Evolutionary conservation across 2,888 invertebrate genomes (phyloP), one percentile per base, ranked within the genome.

Genomic region (Phortica magna): DNA sequence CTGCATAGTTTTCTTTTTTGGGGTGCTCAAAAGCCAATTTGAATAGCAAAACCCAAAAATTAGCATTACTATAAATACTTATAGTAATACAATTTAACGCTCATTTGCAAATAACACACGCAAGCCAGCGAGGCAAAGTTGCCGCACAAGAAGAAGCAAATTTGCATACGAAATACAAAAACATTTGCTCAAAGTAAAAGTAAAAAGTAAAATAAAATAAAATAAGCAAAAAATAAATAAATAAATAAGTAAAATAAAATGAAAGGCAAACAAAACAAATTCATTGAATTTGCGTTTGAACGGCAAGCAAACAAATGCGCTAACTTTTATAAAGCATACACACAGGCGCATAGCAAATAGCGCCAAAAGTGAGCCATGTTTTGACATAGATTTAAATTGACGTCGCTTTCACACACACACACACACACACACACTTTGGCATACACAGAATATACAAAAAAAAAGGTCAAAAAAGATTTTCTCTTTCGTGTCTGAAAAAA

Each of bases 331-430:
- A 65, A 14, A 72, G 75, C 57, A 41, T 55, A 10, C 59, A 41
- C 14, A 19, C 72, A 14, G 7, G 19, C 57, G 22, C 57, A 55
- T 10, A 61, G 3, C 31, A 82, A 82, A 84, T 88, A 84, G 53
- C 0, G 10, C 39, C 31, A 39, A 22, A 39, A 39, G 19, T 7
- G 31, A 14, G 39, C 14, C 64, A 31, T 85, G 85, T 85, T 85
- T 85, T 88, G 88, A 88, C 88, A 88, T 87, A 88, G 87, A 85
- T 85, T 85, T 85, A 85, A 88, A 85, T 88, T 88, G 85, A 87
- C 85, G 83, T 87, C 80, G 77, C 79, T 85, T 17, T 80, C 80
- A 84, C 81, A 88, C 88, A 88, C 87, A 87, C 76, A 72, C 39
- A 42, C 70, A 41, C 68, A 73, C 55, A 41, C 72, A 78, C 64